Base-by-base conservation (phyloP, 2,797 vertebrate species). In the Okamejei kenojei region DNA sequence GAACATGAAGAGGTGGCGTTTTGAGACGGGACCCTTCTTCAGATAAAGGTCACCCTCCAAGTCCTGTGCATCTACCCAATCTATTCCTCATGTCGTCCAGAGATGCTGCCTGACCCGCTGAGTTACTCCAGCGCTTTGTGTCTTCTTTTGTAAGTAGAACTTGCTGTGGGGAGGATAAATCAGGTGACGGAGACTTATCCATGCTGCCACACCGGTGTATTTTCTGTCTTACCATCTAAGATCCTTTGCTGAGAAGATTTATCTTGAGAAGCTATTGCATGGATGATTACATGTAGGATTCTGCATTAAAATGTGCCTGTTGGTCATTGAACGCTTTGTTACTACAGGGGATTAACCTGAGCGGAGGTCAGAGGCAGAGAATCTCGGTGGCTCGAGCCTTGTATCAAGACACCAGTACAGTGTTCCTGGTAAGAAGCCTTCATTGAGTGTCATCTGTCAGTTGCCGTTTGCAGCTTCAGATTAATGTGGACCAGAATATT, bases 361-460 rank as follows among this genome's bases (percentile, higher is more conserved):
- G 99, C 71, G 99, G 99, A 7, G 99, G 99, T 0, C 99, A 99
- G 95, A 97, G 98, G 77, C 99, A 99, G 96, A 97, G 99, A 54
- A 99, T 99, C 95, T 99, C 98, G 90, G 99, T 99, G 94, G 98
- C 98, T 93, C 95, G 99, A 94, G 99, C 98, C 1, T 97, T 99
- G 74, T 99, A 99, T 95, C 99, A 99, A 95, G 98, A 99, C 95
- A 99, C 99, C 95, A 99, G 98, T 96, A 97, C 99, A 9, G 98
- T 99, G 95, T 99, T 99, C 95, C 95, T 99, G 98, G 99, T 99
- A 96, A 97, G 97, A 90, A 90, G 23, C 45, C 71, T 76, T 19
- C 21, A 29, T 58, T 45, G 23, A 13, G 38, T 13, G 7, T 54
- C 54, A 54, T 76, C 5, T 8, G 71, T 26, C 58, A 1, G 0